Conservation (phyloP, 1,140 invertebrate species). For the Conus ventricosus region DNA sequence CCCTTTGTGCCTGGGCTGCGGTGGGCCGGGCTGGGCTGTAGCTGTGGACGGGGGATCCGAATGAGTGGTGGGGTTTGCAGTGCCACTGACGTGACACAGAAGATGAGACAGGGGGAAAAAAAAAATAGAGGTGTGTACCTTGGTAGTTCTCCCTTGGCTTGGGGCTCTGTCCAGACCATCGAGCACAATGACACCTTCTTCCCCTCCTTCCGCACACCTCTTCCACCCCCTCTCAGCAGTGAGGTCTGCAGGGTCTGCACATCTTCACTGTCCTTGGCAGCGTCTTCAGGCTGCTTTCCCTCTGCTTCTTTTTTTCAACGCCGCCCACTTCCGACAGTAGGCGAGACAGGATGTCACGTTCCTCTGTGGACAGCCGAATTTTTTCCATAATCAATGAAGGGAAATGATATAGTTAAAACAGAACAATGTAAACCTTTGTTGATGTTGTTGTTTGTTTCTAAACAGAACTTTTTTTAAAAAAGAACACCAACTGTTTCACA, state of each 20-base stretch:
- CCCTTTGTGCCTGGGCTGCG: no score
- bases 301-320: background rate
- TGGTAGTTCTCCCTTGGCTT: slow-evolving; percentile 12
- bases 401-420: no score
- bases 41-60: no score
- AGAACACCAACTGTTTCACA: no score
- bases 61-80: no score
- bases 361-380: background rate
- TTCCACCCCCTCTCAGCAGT: background rate
- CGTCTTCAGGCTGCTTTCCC: background rate
- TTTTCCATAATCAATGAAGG: no score
- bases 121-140: background rate
- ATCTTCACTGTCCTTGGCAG: background rate
- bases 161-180: slow-evolving; percentile 3
- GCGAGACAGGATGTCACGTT: background rate
- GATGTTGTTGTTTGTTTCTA: no score
- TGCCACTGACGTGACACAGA: no score
- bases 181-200: slow-evolving; percentile 16
- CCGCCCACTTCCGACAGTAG: slow-evolving; percentile 1
- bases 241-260: background rate
- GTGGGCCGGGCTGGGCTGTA: no score
- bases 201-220: background rate
- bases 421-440: no score
- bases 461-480: no score
- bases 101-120: no score